Base-by-base conservation (phyloP, 2,113 vertebrate genomes). In the Mustelus asterias region DNA sequence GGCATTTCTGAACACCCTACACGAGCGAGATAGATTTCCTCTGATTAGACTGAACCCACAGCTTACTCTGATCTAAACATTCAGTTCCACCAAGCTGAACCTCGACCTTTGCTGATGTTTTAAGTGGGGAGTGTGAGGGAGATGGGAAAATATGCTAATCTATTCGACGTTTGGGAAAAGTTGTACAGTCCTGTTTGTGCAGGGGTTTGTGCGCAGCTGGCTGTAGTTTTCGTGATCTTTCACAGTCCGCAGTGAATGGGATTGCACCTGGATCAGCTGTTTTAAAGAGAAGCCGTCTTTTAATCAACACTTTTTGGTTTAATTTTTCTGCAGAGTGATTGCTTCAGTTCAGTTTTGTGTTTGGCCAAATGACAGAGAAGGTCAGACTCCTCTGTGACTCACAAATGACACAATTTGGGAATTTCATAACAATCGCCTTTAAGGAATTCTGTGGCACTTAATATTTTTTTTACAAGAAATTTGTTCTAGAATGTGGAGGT, bases 391-490 rank as follows among this genome's bases (percentile, higher is more conserved):
- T 48, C 37, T 95, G 11, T 95, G 67, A 63, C 22, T 70, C 20
- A 9, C 69, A 95, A 95, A 72, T 69, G 41, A 22, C 41, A 69
- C 16, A 0, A 95, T 33, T 95, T 33, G 44, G 44, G 44, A 95
- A 48, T 41, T 33, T 76, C 69, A 70, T 72, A 18, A 54, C 48
- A 72, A 95, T 72, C 0, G 44, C 76, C 67, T 76, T 72, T n/a
- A 54, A 95, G 72, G 94, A 44, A 44, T 26, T 95, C 69, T 70
- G 37, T 29, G 69, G 72, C 69, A 29, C 92, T 48, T 54, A 29
- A 72, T 95, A 48, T 33, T 95, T 95, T 95, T 95, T 95, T 95
- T 95, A 26, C 69, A 95, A 72, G 67, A 72, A 95, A 48, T 95
- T 70, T 72, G 22, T 76, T 72, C 26, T 54, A 95, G 69, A 95